Evolutionary conservation across 2,888 invertebrate species (phyloP).

Genomic region (Hydropsyche betteni): DNA sequence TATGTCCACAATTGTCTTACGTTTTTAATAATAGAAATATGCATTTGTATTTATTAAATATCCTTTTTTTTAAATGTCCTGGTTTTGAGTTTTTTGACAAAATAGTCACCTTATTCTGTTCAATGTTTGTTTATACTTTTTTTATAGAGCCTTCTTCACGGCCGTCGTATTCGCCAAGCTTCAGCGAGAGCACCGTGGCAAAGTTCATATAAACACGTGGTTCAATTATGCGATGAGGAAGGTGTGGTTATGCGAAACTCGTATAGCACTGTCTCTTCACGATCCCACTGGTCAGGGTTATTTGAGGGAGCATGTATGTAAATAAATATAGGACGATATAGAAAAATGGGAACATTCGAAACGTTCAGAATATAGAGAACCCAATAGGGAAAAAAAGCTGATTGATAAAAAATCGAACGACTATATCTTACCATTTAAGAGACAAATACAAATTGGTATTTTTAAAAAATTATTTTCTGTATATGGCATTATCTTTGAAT

Average conservation of each 20-base stretch:
- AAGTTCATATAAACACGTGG: constrained; percentile 87
- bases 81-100: no score
- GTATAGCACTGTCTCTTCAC: constrained; percentile 92
- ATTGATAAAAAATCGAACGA: no score
- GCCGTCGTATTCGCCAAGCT: constrained; percentile 88
- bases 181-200: constrained; percentile 86
- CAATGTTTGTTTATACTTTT: constrained; percentile 49
- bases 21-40: no score
- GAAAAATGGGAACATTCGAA: not conserved
- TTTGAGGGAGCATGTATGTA: constrained; percentile 78
- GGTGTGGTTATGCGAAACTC: constrained; percentile 94
- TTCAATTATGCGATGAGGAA: constrained; percentile 96
- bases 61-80: no score
- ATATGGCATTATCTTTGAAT: no score
- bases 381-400: not conserved
- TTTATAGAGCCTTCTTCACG: constrained; percentile 78
- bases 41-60: no score
- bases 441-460: not conserved
- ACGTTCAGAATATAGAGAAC: not conserved
- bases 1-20: no score
- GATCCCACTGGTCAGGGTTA: constrained; percentile 94
- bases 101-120: not conserved
- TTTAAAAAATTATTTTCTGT: no score
- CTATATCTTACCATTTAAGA: not conserved
- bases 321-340: not conserved